Conservation (phyloP, 2,888 invertebrate genomes). For the Orchesellides sinensis region DNA sequence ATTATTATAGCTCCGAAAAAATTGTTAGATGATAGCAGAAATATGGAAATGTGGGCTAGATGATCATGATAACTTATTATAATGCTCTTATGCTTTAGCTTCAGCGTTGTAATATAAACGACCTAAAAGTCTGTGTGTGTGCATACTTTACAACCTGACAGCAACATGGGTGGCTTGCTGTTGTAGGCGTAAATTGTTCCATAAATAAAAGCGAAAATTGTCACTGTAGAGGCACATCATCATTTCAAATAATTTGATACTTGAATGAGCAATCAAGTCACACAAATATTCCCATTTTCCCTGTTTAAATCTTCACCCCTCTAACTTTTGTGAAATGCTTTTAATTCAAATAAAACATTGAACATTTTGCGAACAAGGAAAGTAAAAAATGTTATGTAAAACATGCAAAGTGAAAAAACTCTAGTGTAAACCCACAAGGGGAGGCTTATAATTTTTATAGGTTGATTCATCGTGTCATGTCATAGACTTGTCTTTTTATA, state of each 20-base stretch:
- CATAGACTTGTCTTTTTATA: constrained; percentile 3
- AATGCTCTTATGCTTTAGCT: too few relatives aligned
- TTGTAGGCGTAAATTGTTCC: constrained; percentile 53
- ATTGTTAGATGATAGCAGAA: background rate
- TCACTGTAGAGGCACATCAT: background rate
- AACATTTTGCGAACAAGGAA: background rate
- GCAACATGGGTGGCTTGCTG: background rate
- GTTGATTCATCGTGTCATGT: constrained; percentile 20
- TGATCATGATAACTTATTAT: too few relatives aligned
- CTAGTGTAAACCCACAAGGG: background rate
- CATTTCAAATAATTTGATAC: constrained; percentile 11
- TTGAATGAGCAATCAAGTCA: constrained; percentile 9
- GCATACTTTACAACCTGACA: background rate
- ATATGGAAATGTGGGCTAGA: background rate
- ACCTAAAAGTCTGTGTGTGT: too few relatives aligned
- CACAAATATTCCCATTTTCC: background rate
- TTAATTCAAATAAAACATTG: constrained; percentile 2
- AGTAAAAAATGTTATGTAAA: background rate
- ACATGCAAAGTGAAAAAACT: background rate
- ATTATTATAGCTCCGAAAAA: background rate
- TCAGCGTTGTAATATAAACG: too few relatives aligned
- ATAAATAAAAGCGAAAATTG: constrained; percentile 39
- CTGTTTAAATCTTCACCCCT: background rate
- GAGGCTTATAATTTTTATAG: background rate
- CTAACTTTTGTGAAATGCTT: background rate